Base-by-base conservation (phyloP, 2,797 vertebrate genomes). In the Coendou prehensilis region DNA sequence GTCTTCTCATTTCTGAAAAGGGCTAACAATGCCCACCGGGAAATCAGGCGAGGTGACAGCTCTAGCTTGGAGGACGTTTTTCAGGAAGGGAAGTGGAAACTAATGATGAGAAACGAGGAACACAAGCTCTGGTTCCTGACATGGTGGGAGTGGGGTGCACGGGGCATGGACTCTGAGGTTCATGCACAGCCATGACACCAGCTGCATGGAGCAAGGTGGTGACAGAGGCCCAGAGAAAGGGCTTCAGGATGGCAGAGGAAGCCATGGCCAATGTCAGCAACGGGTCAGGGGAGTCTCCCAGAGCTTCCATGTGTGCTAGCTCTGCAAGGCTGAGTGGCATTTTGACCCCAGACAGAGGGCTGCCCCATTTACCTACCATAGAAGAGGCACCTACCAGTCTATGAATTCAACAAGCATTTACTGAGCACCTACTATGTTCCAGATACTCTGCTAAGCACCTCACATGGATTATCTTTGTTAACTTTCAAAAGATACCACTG, bases 91-190 rank as follows among this genome's bases (percentile, higher is more conserved):
- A 73, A 73, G 71, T 28, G 71, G 73, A 30, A 64, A 59, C 73
- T 75, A 37, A 89, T 71, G 81, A 26, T 20, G 9, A 52, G 26
- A 80, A 22, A 47, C 41, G 23, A 84, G 59, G 33, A 23, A 8
- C 2, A 0, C 5, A 30, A 84, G 8, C 45, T 76, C 69, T 83
- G 87, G 63, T 30, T n/a, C 56, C 33, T 41, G 6, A 56, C 8
- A 9, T 0, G 2, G 69, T 23, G 45, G 67, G 30, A 11, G 1
- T 20, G 0, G 45, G 9, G 28, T 1, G 4, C 23, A 64, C 1
- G 1, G n/a, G 28, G 41, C 71, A 13, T 6, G 37, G 30, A 37
- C 17, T 54, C 23, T 6, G 56, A 63, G 50, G 82, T 37, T 61
- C 17, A 1, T 9, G 15, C 9, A 23, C 15, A 83, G 23, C 17